Base-by-base conservation (phyloP, 2,888 invertebrate species). In the Dichetophora obliterata region DNA sequence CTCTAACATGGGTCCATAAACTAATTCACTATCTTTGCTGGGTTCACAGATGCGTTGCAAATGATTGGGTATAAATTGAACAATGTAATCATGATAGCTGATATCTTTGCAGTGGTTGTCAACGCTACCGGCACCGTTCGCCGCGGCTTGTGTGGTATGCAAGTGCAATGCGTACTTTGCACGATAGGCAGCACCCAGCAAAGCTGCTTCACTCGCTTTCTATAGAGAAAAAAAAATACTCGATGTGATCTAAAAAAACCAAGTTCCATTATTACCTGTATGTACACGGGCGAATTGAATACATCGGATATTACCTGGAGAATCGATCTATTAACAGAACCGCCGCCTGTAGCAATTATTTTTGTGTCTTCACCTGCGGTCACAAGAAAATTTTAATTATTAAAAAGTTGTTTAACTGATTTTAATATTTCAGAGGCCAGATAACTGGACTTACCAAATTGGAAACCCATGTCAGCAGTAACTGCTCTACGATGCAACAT, bases 271-370 rank as follows among this genome's bases (percentile, higher is more conserved):
- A 19, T 31, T 24, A 95, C 96, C 91, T 94, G 93, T n/a, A 93
- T 92, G 86, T 95, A 98, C 31, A 98, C 98, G 0, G 96, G 95
- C 11, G 95, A 92, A 89, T 96, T 95, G 89, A 98, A 98, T 4
- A 98, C 96, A 88, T 99, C 98, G 0, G 98, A 91, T 78, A 97
- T 91, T 75, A 97, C 95, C 91, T 98, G 98, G 65, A 98, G 90
- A 79, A 99, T 93, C 0, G 93, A 91, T 85, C 92, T 92, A 89
- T 98, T 99, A 19, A 92, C 91, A 0, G 98, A 96, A 1, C 96
- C 98, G 75, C 98, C 99, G 54, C 98, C 98, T 1, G 98, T 98
- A 14, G 97, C 98, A 80, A 98, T 90, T 73, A 98, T 92, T 82
- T 95, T 92, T 0, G 94, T 92, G 22, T 91, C 89, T 75, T 90